These are phyloP conservation scores for Patella ulyssiponensis DNA, from an alignment of 2,888 invertebrate species.

Conservation along the genomic window DNA sequence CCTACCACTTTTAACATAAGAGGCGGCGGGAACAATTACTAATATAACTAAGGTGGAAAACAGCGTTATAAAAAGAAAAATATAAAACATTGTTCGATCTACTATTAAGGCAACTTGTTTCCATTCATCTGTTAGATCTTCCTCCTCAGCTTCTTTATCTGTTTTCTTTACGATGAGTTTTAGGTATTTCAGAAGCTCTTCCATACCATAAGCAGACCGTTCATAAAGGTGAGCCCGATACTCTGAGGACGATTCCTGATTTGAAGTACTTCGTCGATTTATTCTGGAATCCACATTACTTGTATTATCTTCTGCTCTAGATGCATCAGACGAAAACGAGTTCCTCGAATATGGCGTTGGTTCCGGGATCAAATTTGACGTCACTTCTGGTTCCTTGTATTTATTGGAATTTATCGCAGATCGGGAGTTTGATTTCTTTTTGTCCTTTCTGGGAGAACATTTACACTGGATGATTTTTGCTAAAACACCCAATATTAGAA, in stretches of 20 bases:
- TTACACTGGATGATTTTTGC: conserved; percentile 48
- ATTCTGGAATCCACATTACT: conserved; percentile 37
- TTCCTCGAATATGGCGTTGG: conserved; percentile 5
- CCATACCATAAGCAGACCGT: conserved; percentile 44
- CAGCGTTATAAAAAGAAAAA: conserved; percentile 61
- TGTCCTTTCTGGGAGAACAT: conserved; percentile 32
- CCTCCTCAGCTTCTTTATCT: conserved; percentile 61
- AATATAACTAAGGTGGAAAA: conserved; percentile 59
- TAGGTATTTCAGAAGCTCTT: conserved; percentile 62
- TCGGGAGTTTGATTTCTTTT: background rate
- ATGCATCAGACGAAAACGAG: background rate
- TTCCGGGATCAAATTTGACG: conserved; percentile 13
- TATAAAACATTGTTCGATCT: conserved; percentile 66
- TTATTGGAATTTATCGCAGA: conserved; percentile 15
- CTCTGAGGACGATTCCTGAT: conserved; percentile 40
- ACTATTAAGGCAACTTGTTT: conserved; percentile 67
- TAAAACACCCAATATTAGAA: conserved; percentile 36
- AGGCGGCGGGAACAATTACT: conserved; percentile 56
- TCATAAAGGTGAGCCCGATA: conserved; percentile 35
- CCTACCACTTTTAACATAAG: background rate
- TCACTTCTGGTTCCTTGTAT: conserved; percentile 14
- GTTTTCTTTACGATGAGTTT: conserved; percentile 61
- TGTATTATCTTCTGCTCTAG: conserved; percentile 31
- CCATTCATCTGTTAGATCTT: conserved; percentile 66
- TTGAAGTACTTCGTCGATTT: conserved; percentile 42